Evolutionary conservation across 1,140 invertebrate species (phyloP), one percentile per base, ranked within the genome.

Genomic region (Aphis gossypii): DNA sequence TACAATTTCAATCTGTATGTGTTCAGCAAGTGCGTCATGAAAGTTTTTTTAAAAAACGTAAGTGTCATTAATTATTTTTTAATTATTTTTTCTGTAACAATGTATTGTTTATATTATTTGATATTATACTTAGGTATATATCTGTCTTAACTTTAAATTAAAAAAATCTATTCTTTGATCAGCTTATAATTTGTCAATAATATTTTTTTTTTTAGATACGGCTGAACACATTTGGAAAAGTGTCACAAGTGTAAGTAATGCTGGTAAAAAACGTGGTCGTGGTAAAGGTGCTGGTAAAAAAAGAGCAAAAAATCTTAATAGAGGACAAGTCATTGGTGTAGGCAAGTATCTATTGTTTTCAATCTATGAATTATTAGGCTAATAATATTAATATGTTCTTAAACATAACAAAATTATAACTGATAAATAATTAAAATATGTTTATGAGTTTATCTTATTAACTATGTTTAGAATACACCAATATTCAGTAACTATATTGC

Each of bases 171-270:
- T 25, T 82, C 20, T 11, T 35, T 44, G 3, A 23, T 41, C 9
- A 25, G 46, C 48, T 91, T 44, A 23, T 76, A 14, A 54, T 51
- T 21, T 41, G n/a, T 35, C 8, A 76, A 76, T 18, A n/a, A 14
- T 18, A 5, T 18, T 89, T 93, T 38, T 91, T 93, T 94, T 95
- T 96, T 84, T 94, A 98, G 98, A 97, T 88, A 96, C 97, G 93
- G 98, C 97, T 38, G 96, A 97, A 38, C 95, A 97, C 88, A 95
- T 99, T 94, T 99, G 99, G 99, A 98, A 99, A 95, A 98, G 98
- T 82, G 97, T 99, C 2, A 98, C 97, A 8, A 97, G 97, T 94
- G 98, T 99, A 2, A 99, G 99, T 96, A 99, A 99, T 97, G 98
- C 98, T 94, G 99, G 99, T 94, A 97, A 96, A 94, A 99, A 98